Conservation (phyloP, 53 echinoderm and acorn worm species). For the Henricia sp. region DNA sequence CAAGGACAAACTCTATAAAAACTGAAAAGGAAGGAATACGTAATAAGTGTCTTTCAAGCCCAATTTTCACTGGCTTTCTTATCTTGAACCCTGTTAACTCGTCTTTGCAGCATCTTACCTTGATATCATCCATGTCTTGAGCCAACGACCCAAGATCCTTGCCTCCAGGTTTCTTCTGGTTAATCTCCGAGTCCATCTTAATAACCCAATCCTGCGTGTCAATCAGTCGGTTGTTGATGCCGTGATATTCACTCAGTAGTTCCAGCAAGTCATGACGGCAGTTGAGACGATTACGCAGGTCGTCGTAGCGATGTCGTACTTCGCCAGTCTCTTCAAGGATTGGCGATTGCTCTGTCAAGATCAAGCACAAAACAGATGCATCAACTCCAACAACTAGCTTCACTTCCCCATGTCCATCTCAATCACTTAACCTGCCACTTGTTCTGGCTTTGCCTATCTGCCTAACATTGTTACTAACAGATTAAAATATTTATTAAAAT, state of each 20-base stretch:
- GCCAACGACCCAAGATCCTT: slow-evolving; percentile 78
- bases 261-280: slow-evolving; percentile 79
- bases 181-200: slow-evolving; percentile 76
- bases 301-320: slow-evolving; percentile 79
- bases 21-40: too few relatives aligned
- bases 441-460: too few relatives aligned
- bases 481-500: too few relatives aligned
- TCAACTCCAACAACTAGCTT: too few relatives aligned
- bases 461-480: too few relatives aligned
- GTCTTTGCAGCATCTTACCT: too few relatives aligned
- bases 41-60: too few relatives aligned
- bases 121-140: slow-evolving; percentile 83
- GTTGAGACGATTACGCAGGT: slow-evolving; percentile 70
- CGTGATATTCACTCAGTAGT: slow-evolving; percentile 86
- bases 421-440: too few relatives aligned
- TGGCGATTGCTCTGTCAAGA: slow-evolving; percentile 64
- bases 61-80: too few relatives aligned
- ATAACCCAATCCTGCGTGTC: slow-evolving; percentile 86
- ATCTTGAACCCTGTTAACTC: too few relatives aligned
- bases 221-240: slow-evolving; percentile 73
- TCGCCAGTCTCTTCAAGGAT: slow-evolving; percentile 77
- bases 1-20: too few relatives aligned
- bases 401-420: too few relatives aligned
- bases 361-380: neutral
- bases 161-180: slow-evolving; percentile 59